These are phyloP conservation scores for Acromyrmex echinatior DNA, from an alignment of 1,140 invertebrate species.

Conservation along the genomic window DNA sequence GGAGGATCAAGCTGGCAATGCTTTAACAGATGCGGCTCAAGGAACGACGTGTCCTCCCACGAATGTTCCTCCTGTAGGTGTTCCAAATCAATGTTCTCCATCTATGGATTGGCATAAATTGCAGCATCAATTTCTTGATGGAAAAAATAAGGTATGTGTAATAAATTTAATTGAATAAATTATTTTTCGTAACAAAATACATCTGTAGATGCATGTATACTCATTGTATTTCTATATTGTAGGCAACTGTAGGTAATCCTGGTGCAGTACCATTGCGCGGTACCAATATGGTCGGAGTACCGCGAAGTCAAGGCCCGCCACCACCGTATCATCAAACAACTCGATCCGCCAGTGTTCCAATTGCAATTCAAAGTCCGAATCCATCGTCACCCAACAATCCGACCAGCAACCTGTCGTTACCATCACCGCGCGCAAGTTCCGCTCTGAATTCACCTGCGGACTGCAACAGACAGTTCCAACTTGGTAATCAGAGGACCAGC, in stretches of 20 bases:
- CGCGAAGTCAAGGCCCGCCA: constrained; percentile 93
- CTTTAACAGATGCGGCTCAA: constrained; percentile 83
- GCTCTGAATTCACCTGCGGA: constrained; percentile 91
- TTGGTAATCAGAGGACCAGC: constrained; percentile 85
- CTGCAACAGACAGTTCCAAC: constrained; percentile 86
- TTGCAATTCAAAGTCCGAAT: constrained; percentile 91
- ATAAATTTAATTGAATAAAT: constrained; percentile 10
- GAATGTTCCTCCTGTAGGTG: constrained; percentile 83
- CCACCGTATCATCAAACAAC: constrained; percentile 94
- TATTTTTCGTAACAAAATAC: not conserved
- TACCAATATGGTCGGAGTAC: constrained; percentile 86
- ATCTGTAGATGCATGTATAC: not conserved
- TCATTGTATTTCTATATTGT: not conserved
- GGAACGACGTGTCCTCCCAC: constrained; percentile 81
- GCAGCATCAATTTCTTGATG: constrained; percentile 94
- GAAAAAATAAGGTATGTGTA: constrained; percentile 86
- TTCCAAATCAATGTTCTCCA: constrained; percentile 87
- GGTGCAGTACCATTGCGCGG: constrained; percentile 85
- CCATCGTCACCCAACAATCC: constrained; percentile 91
- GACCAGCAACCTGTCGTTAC: constrained; percentile 90
- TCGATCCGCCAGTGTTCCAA: constrained; percentile 94
- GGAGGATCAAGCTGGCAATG: constrained; percentile 78
- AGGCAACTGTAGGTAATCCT: constrained; percentile 83
- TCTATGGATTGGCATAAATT: constrained; percentile 95
- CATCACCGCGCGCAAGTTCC: constrained; percentile 90